Base-by-base conservation (phyloP, 2,888 invertebrate species). In the Pterostichus niger region DNA sequence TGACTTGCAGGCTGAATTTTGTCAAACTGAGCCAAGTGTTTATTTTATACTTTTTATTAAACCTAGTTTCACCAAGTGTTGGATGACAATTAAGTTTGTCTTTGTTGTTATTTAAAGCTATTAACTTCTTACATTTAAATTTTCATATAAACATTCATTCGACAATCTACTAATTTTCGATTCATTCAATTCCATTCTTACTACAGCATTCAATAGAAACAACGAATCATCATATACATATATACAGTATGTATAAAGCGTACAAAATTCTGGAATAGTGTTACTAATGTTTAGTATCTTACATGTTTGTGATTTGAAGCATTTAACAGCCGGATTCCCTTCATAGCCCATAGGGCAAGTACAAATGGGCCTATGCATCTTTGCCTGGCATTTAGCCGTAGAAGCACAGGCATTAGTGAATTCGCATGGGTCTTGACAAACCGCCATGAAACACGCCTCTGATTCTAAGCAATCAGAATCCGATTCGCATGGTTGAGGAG, bases 281-380 rank as follows among this genome's bases (percentile, higher is more conserved):
- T 56, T 44, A 46, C 35, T n/a, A 24, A 5, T 75, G 52, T 84
- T 86, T 83, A 83, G 59, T 87, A 87, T 89, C 95, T 95, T 95
- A 96, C 96, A 93, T 94, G 94, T 92, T 91, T 93, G 93, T 88
- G 92, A 91, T 88, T 94, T 93, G 91, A 94, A 92, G 92, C 96
- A 96, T 91, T 95, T 95, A 89, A 94, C 91, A 87, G 95, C 94
- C 82, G 96, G 96, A 90, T 96, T 94, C 90, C 96, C 96, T 89
- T 95, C 95, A 89, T 94, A 94, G 88, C 94, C 96, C 86, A 93
- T 93, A 44, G 95, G 95, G 90, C 96, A 96, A 88, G 93, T 94
- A 91, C 96, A 96, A 91, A 95, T 94, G 84, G 96, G 95, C 89
- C 95, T 94, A 92, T 96, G 96, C 92, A 95, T 94, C 91, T 95